Percentiles rank a stretch among this genome's conserved stretches.
These are phyloP conservation scores for Remorina albescens DNA, from an alignment of 2,797 vertebrate species.

Conservation along the genomic window DNA sequence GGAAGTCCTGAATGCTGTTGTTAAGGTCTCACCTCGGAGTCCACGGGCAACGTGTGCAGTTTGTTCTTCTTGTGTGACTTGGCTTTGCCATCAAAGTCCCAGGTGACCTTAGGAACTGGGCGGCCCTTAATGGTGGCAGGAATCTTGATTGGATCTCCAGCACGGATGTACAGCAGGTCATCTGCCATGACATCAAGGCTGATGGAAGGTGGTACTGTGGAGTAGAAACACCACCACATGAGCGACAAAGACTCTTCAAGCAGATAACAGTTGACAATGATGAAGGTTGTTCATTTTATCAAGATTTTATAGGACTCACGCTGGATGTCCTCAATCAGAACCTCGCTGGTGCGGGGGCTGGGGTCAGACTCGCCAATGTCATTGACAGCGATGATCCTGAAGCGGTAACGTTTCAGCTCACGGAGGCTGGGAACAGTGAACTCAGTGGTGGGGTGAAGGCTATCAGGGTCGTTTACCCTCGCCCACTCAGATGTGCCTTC, in stretches of 20 bases:
- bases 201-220: constrained; percentile 87
- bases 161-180: constrained; percentile 89
- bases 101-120: constrained; percentile 93
- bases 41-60: constrained; percentile 92
- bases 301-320: constrained; percentile 78
- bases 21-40: constrained; percentile 88
- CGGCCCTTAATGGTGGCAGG: constrained; percentile 92
- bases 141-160: constrained; percentile 93
- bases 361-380: constrained; percentile 97
- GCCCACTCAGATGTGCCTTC: constrained; percentile 92
- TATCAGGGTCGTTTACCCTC: constrained; percentile 91
- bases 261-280: neutral
- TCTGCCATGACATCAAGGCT: constrained; percentile 89
- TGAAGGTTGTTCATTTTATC: neutral
- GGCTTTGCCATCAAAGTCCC: constrained; percentile 97
- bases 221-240: neutral
- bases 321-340: constrained; percentile 91
- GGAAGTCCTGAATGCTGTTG: neutral
- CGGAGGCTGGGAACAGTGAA: constrained; percentile 93
- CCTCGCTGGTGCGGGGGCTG: constrained; percentile 92
- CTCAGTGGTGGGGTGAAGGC: constrained; percentile 89
- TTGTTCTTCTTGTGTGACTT: constrained; percentile 93
- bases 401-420: constrained; percentile 93
- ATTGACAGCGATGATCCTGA: constrained; percentile 97
- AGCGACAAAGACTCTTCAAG: neutral